Base-by-base conservation (phyloP, 2,888 invertebrate species). In the Netelia inedita region DNA sequence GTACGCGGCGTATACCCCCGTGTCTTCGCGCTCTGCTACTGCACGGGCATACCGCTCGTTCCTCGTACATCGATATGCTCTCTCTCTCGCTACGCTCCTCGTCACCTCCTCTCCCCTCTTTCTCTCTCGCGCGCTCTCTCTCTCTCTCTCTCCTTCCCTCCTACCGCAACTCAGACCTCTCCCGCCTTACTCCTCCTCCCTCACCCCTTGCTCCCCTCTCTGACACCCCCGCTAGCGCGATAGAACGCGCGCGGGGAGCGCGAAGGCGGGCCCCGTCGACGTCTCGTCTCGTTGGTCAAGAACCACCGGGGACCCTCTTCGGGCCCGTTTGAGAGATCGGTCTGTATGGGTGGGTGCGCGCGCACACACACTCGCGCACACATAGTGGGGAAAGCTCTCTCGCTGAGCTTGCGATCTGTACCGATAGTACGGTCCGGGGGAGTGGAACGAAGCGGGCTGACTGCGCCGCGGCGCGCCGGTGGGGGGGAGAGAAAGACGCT, bases 241-340 rank as follows among this genome's bases (percentile, higher is more conserved):
- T 21, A 41, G 23, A 61, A 23, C 23, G 21, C 35, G 65, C 28
- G 68, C 78, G 89, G 89, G 89, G 89, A 19, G 41, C 61, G 90
- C 89, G 90, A 90, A 89, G 92, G 92, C 91, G 91, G 91, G 89
- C 89, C 88, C 87, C 57, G 19, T 57, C 57, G 57, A 19, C 57
- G 57, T 57, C 57, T 16, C 57, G 57, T 19, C 57, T 57, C 57
- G 57, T 57, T 57, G 57, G 57, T 19, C 57, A 57, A 57, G 57
- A 57, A 57, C 16, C 57, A 16, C 57, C 28, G 19, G 19, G 11
- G 46, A 46, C 46, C 46, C 46, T 46, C 46, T 46, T 46, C 46
- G 46, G 46, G 46, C 23, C 23, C 46, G 19, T 14, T 59, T 74
- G 66, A 76, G 75, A 76, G 83, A 50, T 79, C 79, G 75, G 5